Evolutionary conservation across 2,888 invertebrate genomes (phyloP), one percentile per base, ranked within the genome.

Genomic region (Sarcophaga carnaria): DNA sequence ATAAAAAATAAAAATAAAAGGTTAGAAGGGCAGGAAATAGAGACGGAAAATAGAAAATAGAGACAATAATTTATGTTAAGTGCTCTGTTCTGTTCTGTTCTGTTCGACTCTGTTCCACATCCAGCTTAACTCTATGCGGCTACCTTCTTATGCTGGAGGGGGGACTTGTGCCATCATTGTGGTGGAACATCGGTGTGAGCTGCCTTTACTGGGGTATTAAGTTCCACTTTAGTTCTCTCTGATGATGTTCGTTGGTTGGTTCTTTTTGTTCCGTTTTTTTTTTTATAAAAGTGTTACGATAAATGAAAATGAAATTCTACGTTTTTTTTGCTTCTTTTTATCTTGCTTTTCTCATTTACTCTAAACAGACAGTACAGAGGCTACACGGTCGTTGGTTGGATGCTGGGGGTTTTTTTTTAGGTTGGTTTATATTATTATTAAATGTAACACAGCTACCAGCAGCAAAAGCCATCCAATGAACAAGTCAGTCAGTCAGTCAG

Each of bases 61-160:
- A 63, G 75, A 75, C 80, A 81, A 69, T 81, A 83, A 87, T 81
- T 83, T 87, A 83, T 83, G 80, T 87, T 80, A 81, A 87, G 86
- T 87, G 86, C 70, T 83, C 75, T 76, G 81, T 70, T 59, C 69
- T 62, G 71, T 62, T 25, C 37, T 76, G 11, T 49, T 14, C 54
- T 54, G 54, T 54, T 14, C 54, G 1, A 5, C 54, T 17, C 4
- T 54, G 54, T 54, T 54, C 54, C 37, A 37, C 37, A 37, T 37
- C 37, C 37, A 37, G 37, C 37, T 37, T 37, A 37, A 37, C 37
- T 70, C 70, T 49, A 70, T 71, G 71, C 54, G 54, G 71, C 27
- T 59, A 59, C 59, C n/a, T 4, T 59, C 22, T 27, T 37, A 10
- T 37, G 37, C 0, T 37, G 37, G 2, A 8, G 1, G 8, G 2